Percentiles rank a stretch among this genome's conserved stretches.
Evolutionary conservation across 2,888 invertebrate species (phyloP).

Genomic region (Lycaena phlaeas): DNA sequence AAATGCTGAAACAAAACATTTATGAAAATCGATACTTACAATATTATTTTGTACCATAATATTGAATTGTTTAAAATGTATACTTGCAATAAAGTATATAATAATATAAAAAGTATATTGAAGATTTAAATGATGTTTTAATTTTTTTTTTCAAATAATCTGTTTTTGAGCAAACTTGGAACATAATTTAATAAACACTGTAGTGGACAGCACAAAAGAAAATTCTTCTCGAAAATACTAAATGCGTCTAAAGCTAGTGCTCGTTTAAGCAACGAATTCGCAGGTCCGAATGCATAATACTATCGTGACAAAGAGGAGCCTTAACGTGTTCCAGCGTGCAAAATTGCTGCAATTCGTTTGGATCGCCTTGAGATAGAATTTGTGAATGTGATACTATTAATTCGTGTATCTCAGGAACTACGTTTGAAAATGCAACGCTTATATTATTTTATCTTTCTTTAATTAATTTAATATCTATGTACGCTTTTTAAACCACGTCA

Average conservation of each 20-base stretch:
- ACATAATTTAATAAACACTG: not conserved
- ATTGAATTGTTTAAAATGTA: too few species aligned
- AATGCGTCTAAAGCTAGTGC: not conserved
- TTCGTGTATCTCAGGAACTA: conserved; percentile 13
- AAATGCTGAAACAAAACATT: conserved; percentile 43
- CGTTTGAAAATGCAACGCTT: too few species aligned
- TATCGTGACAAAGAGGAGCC: conserved; percentile 23
- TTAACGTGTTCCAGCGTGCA: conserved; percentile 20
- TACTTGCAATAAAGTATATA: too few species aligned
- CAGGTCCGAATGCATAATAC: conserved; percentile 22
- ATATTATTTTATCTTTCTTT: too few species aligned
- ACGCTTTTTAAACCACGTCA: too few species aligned
- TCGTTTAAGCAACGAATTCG: conserved; percentile 13
- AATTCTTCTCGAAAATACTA: not conserved
- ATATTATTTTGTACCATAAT: too few species aligned
- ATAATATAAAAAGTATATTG: too few species aligned
- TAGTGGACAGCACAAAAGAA: not conserved
- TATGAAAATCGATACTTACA: too few species aligned
- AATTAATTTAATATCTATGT: too few species aligned
- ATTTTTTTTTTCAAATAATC: too few species aligned
- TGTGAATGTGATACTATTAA: conserved; percentile 20
- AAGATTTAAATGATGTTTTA: too few species aligned
- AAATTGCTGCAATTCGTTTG: conserved; percentile 25
- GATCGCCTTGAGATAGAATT: conserved; percentile 24
- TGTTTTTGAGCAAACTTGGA: too few species aligned